Evolutionary conservation across 92 coral and sea anemone species (phyloP).

Genomic region (Palythoa heliodiscus): DNA sequence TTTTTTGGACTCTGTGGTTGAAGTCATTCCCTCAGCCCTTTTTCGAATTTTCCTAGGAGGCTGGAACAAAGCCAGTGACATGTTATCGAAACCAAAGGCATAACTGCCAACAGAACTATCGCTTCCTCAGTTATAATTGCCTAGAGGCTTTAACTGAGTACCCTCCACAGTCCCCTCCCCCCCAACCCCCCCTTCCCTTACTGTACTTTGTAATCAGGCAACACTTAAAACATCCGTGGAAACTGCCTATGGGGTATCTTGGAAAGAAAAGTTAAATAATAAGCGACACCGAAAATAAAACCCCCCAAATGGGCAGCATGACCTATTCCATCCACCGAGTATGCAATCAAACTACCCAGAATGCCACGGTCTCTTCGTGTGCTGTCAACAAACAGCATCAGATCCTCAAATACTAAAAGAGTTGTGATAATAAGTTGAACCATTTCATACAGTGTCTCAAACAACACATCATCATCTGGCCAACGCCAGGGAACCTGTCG

Average conservation of each 20-base stretch:
- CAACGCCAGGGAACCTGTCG: conserved; percentile 31
- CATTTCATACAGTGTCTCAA: conserved; percentile 60
- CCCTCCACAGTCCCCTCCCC: too few relatives aligned
- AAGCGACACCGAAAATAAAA: conserved; percentile 78
- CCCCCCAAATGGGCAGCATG: conserved; percentile 96
- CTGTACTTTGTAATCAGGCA: too few relatives aligned
- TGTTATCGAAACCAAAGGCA: too few relatives aligned
- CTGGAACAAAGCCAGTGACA: too few relatives aligned
- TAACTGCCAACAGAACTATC: too few relatives aligned
- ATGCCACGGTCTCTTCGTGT: conserved; percentile 56
- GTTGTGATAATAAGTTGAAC: conserved; percentile 61
- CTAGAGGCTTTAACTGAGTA: too few relatives aligned
- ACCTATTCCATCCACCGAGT: conserved; percentile 80
- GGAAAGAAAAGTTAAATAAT: conserved; percentile 56
- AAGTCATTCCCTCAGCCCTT: too few relatives aligned
- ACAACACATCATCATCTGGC: conserved; percentile 44
- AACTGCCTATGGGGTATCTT: conserved; percentile 33
- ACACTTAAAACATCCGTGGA: conserved; percentile 23
- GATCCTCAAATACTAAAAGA: conserved; percentile 58
- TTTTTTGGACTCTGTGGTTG: too few relatives aligned
- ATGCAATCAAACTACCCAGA: conserved; percentile 68
- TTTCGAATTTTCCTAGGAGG: too few relatives aligned
- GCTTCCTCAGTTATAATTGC: too few relatives aligned
- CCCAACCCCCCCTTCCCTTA: too few relatives aligned
- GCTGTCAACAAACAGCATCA: conserved; percentile 59